Evolutionary conservation across 2,888 invertebrate species (phyloP).

Genomic region (Apeira syringaria): DNA sequence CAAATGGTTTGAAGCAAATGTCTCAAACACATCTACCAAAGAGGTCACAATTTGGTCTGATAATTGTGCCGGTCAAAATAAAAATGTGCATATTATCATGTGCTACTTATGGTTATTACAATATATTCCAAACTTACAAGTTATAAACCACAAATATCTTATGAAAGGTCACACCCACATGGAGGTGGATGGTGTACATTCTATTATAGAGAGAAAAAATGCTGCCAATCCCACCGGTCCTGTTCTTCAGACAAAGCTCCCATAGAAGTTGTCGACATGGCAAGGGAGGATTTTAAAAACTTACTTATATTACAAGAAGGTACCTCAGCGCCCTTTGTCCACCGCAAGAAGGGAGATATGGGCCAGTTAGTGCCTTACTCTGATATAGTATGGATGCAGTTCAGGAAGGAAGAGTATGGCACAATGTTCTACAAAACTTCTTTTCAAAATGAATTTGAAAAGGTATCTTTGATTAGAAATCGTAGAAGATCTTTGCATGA

Average conservation of each 20-base stretch:
- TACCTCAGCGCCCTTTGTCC: neutral
- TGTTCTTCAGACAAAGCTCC: neutral
- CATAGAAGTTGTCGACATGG: neutral
- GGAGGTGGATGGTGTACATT: neutral
- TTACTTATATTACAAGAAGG: neutral
- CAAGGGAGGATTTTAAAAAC: neutral
- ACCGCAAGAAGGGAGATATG: too few relatives aligned
- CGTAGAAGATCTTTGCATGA: neutral
- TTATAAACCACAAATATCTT: neutral
- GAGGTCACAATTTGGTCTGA: neutral
- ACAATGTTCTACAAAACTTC: neutral
- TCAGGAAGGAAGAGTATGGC: neutral
- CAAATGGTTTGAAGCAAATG: constrained; percentile 1
- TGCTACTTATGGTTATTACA: neutral
- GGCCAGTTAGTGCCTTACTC: too few relatives aligned
- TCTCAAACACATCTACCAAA: neutral
- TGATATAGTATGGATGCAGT: neutral
- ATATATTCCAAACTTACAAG: neutral
- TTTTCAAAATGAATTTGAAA: neutral
- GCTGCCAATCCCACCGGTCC: too few relatives aligned
- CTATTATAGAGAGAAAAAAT: neutral
- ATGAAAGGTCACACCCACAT: constrained; percentile 1
- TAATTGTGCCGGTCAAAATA: neutral
- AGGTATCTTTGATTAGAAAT: neutral
- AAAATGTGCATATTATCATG: neutral